Conservation (phyloP, 2,113 vertebrate genomes). For the Cryptomyrus ogoouensis region DNA sequence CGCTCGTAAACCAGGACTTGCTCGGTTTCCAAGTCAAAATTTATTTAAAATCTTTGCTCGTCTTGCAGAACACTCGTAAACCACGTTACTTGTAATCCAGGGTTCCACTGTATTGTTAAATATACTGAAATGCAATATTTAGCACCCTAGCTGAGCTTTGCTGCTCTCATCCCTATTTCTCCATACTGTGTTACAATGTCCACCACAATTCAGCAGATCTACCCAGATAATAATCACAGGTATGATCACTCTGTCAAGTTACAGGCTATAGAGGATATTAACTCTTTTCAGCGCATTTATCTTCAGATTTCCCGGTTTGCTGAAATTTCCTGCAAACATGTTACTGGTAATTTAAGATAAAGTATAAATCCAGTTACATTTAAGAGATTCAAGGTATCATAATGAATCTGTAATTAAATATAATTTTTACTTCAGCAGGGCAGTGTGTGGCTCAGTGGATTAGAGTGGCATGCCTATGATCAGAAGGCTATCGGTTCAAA, state of each 20-base stretch:
- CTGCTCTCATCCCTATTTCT: neutral
- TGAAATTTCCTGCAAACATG: neutral
- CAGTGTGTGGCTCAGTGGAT: neutral
- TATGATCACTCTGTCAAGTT: neutral
- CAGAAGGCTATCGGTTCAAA: neutral
- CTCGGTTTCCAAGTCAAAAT: no score
- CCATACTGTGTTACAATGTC: neutral
- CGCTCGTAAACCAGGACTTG: no score
- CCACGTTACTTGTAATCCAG: no score
- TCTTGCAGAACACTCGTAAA: no score
- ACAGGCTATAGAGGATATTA: neutral
- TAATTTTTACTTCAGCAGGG: neutral
- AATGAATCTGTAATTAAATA: neutral
- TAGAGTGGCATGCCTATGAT: neutral
- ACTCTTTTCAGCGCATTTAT: neutral
- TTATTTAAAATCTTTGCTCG: no score
- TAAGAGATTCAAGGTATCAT: neutral
- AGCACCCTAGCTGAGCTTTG: neutral
- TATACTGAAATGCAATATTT: neutral
- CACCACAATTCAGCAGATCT: neutral
- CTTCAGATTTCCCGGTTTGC: neutral
- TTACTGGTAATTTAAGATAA: neutral
- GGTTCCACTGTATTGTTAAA: neutral
- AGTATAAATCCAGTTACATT: neutral
- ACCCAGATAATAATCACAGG: neutral